These are phyloP conservation scores for Dermolepida albohirtum DNA, from an alignment of 2,888 invertebrate genomes.

Conservation along the genomic window DNA sequence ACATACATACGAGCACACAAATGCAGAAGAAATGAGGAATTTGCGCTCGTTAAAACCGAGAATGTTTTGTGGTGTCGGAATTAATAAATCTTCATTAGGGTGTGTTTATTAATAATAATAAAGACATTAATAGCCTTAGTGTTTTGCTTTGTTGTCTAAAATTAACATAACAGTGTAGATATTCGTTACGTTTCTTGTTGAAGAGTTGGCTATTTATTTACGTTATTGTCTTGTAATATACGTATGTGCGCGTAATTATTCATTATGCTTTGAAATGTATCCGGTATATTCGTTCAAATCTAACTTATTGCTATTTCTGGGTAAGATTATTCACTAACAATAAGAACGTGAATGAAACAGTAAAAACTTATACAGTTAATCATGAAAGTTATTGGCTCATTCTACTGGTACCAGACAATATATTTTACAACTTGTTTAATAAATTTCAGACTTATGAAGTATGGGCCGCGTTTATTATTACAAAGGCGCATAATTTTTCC, in stretches of 20 bases:
- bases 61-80: slow-evolving; percentile 11
- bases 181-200: slow-evolving; percentile 22
- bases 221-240: slow-evolving; percentile 24
- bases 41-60: slow-evolving; percentile 18
- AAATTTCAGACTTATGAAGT: too few species aligned
- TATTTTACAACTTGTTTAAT: too few species aligned
- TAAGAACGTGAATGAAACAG: slow-evolving; percentile 2
- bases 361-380: too few species aligned
- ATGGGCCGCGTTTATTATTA: too few species aligned
- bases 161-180: slow-evolving; percentile 25
- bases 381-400: too few species aligned
- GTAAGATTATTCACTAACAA: too few species aligned
- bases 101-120: slow-evolving; percentile 40
- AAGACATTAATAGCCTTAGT: slow-evolving; percentile 36
- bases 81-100: slow-evolving; percentile 43
- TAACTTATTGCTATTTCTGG: slow-evolving; percentile 14
- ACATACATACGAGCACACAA: background rate
- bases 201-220: slow-evolving; percentile 14
- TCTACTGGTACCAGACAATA: too few species aligned
- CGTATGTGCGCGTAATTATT: slow-evolving; percentile 17
- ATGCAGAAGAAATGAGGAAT: slow-evolving; percentile 24
- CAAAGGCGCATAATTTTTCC: too few species aligned
- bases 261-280: slow-evolving; percentile 24
- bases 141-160: slow-evolving; percentile 28
- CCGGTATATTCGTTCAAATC: slow-evolving; percentile 22